phyloP scores from a whole-genome alignment of 1,140 invertebrate species.

The Lepidurus apus region DNA sequence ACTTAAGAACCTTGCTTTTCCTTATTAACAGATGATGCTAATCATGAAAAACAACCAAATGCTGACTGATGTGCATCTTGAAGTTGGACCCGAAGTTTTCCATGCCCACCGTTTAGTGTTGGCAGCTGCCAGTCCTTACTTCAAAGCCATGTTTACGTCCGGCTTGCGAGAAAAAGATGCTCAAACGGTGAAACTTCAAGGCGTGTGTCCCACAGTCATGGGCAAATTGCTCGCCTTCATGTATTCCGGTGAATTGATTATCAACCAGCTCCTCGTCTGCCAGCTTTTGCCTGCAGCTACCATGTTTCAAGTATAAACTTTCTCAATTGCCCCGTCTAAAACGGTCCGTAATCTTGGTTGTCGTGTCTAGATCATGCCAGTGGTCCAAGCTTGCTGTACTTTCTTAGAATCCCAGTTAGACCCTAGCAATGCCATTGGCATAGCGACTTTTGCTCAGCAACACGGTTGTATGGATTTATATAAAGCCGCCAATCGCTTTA shows the following conservation, averaged over 20 bases:
- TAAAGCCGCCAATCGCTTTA: constrained; percentile 80
- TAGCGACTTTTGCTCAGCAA: constrained; percentile 84
- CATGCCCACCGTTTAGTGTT: constrained; percentile 86
- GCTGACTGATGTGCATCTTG: constrained; percentile 80
- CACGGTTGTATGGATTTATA: constrained; percentile 77
- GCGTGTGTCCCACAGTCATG: constrained; percentile 80
- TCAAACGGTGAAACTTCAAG: constrained; percentile 75
- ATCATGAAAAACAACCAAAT: constrained; percentile 81
- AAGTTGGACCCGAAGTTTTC: constrained; percentile 77
- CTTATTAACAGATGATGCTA: constrained; percentile 63
- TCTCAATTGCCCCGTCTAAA: neutral
- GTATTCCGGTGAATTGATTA: constrained; percentile 80
- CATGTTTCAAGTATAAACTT: constrained; percentile 73
- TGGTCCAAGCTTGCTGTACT: constrained; percentile 83
- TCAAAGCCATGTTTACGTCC: constrained; percentile 91
- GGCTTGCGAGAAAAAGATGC: constrained; percentile 80
- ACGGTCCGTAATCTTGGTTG: constrained; percentile 24
- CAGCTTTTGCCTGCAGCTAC: constrained; percentile 82
- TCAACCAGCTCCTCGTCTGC: constrained; percentile 86
- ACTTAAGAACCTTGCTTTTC: constrained; percentile 36
- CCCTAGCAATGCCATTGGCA: constrained; percentile 88
- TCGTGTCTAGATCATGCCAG: constrained; percentile 64
- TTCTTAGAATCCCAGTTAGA: constrained; percentile 85
- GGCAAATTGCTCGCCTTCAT: constrained; percentile 78
- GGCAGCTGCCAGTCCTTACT: constrained; percentile 89